phyloP scores from a whole-genome alignment of 2,797 vertebrate genomes.

The Rhabdophis nuchalis region DNA sequence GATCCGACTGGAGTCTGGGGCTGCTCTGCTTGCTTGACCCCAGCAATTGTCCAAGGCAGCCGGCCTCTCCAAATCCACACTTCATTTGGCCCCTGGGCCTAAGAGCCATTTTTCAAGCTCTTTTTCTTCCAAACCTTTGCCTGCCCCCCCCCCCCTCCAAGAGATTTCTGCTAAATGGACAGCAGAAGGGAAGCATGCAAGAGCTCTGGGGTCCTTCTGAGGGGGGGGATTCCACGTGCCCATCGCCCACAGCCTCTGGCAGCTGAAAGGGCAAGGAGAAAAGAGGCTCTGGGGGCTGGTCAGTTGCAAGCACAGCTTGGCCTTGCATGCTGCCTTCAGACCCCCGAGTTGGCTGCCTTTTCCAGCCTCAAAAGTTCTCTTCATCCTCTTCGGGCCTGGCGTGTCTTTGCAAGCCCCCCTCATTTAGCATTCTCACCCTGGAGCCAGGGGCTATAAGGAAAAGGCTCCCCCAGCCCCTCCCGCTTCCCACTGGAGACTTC shows the following conservation, averaged over 20 bases:
- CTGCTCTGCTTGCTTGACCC: not conserved
- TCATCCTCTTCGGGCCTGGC: too few relatives aligned
- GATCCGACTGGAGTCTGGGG: not conserved
- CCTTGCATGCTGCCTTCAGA: not conserved
- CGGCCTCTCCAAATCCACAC: not conserved
- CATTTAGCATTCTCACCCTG: rapidly evolving
- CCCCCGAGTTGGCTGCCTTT: too few relatives aligned
- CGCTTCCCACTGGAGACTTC: too few relatives aligned
- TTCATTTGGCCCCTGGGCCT: not conserved
- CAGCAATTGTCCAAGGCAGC: not conserved
- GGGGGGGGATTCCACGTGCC: rapidly evolving
- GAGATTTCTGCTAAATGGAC: not conserved
- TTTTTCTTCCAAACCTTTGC: not conserved
- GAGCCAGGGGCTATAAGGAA: not conserved
- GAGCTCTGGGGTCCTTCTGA: too few relatives aligned
- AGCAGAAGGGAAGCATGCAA: not conserved
- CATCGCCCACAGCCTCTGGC: not conserved
- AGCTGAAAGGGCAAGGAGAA: not conserved
- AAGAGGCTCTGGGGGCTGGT: not conserved
- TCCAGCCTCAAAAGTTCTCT: too few relatives aligned
- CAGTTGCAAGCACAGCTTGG: not conserved
- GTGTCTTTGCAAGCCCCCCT: not conserved
- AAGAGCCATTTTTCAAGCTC: not conserved
- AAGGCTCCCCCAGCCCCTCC: not conserved
- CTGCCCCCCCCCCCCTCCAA: too few relatives aligned